phyloP scores from a whole-genome alignment of 2,113 vertebrate genomes.

The Vidua macroura region DNA sequence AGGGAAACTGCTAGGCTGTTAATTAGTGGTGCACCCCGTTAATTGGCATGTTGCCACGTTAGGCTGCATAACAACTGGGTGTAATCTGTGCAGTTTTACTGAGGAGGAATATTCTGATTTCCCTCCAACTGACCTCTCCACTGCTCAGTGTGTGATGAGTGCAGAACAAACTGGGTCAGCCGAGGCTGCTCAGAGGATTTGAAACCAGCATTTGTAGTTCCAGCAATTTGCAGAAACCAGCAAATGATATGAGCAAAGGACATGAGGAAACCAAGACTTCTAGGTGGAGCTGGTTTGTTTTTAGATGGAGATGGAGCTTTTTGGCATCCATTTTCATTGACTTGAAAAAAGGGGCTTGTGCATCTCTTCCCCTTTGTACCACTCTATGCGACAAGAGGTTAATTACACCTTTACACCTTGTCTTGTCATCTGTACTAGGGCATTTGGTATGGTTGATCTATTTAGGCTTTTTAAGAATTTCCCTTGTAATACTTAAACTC shows the following conservation, averaged over 20 bases:
- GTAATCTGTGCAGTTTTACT: background rate
- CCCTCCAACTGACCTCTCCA: background rate
- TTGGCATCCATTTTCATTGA: background rate
- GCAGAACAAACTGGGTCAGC: constrained; percentile 1
- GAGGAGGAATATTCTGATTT: background rate
- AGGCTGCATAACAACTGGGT: background rate
- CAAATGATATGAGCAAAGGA: background rate
- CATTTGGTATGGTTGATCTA: background rate
- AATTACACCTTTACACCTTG: background rate
- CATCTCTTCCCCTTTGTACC: background rate
- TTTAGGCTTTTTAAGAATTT: background rate
- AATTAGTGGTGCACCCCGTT: rapidly evolving
- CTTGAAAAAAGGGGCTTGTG: background rate
- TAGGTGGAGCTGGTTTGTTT: background rate
- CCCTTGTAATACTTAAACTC: background rate
- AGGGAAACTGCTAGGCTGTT: background rate
- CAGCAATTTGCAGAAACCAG: background rate
- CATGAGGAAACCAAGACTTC: background rate
- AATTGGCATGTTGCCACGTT: background rate
- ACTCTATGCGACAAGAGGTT: background rate
- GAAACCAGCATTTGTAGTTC: background rate
- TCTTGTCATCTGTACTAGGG: background rate
- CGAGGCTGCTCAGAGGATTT: background rate
- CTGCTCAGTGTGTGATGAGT: background rate
- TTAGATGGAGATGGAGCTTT: background rate